phyloP scores from a whole-genome alignment of 2,797 vertebrate genomes.

The Orientallactaga sibirica region DNA sequence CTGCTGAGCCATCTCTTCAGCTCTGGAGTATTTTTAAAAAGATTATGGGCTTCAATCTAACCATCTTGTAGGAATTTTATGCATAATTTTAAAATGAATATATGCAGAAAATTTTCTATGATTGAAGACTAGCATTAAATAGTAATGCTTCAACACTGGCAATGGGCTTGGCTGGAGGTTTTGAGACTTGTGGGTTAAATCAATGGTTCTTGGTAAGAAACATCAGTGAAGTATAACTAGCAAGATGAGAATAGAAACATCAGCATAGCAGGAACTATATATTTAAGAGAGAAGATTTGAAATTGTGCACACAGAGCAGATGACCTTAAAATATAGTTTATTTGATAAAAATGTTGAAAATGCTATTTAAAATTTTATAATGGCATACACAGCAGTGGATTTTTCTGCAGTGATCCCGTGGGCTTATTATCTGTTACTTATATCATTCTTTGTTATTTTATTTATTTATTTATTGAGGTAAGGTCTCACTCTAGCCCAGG shows the following conservation, averaged over 20 bases:
- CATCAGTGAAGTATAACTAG: conserved; percentile 44
- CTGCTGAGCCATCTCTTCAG: too few relatives aligned
- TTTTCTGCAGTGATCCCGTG: conserved; percentile 59
- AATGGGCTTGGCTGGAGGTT: background rate
- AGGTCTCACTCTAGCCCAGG: too few relatives aligned
- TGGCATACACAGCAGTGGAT: conserved; percentile 14
- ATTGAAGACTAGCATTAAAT: conserved; percentile 43
- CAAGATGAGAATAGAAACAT: conserved; percentile 65
- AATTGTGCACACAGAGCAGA: background rate
- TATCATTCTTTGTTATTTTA: too few relatives aligned
- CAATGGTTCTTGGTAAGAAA: conserved; percentile 61
- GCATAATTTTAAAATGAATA: conserved; percentile 55
- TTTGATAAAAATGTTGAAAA: conserved; percentile 55
- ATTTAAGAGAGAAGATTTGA: conserved; percentile 20
- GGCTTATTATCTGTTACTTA: conserved; percentile 12
- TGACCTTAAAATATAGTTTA: conserved; percentile 1
- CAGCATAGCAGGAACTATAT: background rate
- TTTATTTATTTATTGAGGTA: too few relatives aligned
- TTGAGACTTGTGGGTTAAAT: conserved; percentile 59
- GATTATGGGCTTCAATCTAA: background rate
- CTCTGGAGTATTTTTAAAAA: background rate
- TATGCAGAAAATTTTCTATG: conserved; percentile 41
- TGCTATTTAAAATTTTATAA: conserved; percentile 27
- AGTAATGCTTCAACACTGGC: background rate
- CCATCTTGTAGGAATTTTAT: conserved; percentile 7